Base-by-base conservation (phyloP, 2,797 vertebrate species). In the Urosaurus nigricauda region DNA sequence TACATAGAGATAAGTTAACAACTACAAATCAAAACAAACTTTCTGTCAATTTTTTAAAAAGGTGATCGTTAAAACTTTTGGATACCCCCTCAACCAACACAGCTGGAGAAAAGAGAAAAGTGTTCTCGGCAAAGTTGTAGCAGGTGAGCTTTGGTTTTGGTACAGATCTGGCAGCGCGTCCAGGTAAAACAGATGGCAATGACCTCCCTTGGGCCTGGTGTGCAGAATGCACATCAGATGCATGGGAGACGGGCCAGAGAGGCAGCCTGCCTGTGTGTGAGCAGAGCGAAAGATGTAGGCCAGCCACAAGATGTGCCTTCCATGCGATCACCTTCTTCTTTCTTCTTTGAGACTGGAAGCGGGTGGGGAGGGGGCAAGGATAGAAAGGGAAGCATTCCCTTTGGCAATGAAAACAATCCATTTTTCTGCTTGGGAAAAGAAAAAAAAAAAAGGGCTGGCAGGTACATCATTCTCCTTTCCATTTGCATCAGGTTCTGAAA, bases 171-270 rank as follows among this genome's bases (percentile, higher is more conserved):
- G 93, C 0, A 0, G 70, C 81, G 88, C 74, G 91, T 86, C 86
- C 91, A 93, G 82, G 90, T 7, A 2, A 53, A 88, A 91, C 95
- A 96, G 95, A 95, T 95, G 95, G 95, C 0, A 0, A 65, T 89
- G 93, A 53, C 58, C 85, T 91, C 94, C 93, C 86, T 0, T 32
- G 92, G 92, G 90, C 90, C 56, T 87, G 0, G 0, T 0, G 78
- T 88, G 0, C 0, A 0, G 88, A 83, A 79, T 89, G 47, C 77
- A 80, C 0, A 0, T 94, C 92, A 94, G 89, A 90, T 86, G 92
- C 70, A 83, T 9, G 90, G 91, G 93, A 94, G 88, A 73, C 13
- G 89, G 90, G 93, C 92, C 91, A 93, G 86, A 0, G 0, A 71
- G 88, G 89, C 90, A 95, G 93, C 87, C 95, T 95, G 86, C 19